These are phyloP conservation scores for Centropus unirufus DNA, from an alignment of 2,113 vertebrate genomes.

Conservation along the genomic window DNA sequence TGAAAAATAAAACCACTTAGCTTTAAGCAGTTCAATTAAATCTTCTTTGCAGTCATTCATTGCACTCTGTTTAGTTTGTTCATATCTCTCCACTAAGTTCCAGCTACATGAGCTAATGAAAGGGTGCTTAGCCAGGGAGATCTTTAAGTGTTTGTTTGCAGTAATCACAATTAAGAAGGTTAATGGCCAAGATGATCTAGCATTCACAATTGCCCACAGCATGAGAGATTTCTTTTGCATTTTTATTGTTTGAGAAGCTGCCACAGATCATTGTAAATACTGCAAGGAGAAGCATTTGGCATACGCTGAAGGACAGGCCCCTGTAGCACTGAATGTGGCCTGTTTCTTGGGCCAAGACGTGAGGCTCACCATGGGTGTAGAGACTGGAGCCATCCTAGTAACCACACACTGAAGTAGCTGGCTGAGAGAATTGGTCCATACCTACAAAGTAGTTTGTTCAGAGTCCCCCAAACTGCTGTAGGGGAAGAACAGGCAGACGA, in stretches of 20 bases:
- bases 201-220: background rate
- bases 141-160: background rate
- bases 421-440: background rate
- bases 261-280: background rate
- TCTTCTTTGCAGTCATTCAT: background rate
- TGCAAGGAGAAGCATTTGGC: background rate
- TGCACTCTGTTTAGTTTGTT: background rate
- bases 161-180: background rate
- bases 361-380: accelerated
- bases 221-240: background rate
- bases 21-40: background rate
- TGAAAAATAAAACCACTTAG: background rate
- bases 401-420: background rate
- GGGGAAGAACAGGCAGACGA: background rate
- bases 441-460: background rate
- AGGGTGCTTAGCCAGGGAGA: background rate
- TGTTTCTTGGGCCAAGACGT: background rate
- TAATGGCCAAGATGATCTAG: background rate
- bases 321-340: background rate
- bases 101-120: background rate
- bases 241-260: background rate
- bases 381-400: accelerated
- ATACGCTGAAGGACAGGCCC: background rate
- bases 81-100: background rate
- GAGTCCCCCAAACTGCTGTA: background rate